Percentiles rank a stretch among this genome's conserved stretches.
phyloP scores from a whole-genome alignment of 64 coral and sea anemone species.

The Catalaphyllia jardinei region DNA sequence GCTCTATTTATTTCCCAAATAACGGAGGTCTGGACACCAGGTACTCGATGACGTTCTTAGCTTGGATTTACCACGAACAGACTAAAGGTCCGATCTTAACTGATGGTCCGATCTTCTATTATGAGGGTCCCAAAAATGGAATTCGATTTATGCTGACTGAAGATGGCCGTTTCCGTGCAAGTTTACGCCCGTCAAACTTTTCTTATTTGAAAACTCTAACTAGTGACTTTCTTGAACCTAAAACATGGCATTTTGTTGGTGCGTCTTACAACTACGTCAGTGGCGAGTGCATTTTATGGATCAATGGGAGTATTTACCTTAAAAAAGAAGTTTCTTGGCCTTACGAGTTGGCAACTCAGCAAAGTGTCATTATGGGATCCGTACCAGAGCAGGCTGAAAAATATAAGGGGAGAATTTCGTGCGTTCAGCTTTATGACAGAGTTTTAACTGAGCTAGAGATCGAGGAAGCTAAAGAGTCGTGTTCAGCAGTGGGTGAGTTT shows the following conservation, averaged over 20 bases:
- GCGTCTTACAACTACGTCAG: not conserved
- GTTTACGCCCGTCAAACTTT: not conserved
- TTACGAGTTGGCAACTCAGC: not conserved
- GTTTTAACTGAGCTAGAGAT: conserved; percentile 15
- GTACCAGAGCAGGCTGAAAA: not conserved
- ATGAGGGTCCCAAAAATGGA: not conserved
- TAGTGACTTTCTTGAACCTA: not conserved
- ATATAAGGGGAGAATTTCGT: conserved; percentile 26
- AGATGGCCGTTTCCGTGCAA: not conserved
- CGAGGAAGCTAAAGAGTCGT: not conserved
- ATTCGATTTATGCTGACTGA: not conserved
- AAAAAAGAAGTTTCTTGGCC: not conserved
- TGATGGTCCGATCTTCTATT: conserved; percentile 10
- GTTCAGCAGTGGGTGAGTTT: not conserved
- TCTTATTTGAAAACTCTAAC: too few relatives aligned
- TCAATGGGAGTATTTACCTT: not conserved
- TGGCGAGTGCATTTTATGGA: conserved; percentile 1
- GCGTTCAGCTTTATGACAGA: conserved; percentile 42
- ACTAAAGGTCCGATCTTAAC: too few relatives aligned
- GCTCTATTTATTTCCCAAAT: conserved; percentile 20
- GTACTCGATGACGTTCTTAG: conserved; percentile 41
- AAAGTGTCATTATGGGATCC: not conserved
- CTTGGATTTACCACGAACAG: conserved; percentile 31
- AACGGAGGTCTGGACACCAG: conserved; percentile 41
- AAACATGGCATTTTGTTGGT: conserved; percentile 21